Percentiles rank a stretch among this genome's conserved stretches.
Evolutionary conservation across 2,888 invertebrate species (phyloP).

Genomic region (Philereme vetulata): DNA sequence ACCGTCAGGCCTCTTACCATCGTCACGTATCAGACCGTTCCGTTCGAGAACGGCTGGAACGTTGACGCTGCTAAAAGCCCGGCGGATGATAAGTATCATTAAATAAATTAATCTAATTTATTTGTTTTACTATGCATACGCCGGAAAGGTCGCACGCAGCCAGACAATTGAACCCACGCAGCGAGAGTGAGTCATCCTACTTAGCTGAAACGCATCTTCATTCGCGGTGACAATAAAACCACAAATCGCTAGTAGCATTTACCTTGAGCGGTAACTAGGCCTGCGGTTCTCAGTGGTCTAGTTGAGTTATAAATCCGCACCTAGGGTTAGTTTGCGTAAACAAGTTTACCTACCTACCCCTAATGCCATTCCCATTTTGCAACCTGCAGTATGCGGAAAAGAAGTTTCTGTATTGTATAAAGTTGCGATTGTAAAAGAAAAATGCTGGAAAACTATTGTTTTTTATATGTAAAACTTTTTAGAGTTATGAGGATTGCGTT

Average conservation of each 20-base stretch:
- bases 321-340: constrained; percentile 44
- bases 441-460: constrained; percentile 10
- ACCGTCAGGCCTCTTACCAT: no score
- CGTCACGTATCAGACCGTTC: no score
- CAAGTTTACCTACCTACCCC: constrained; percentile 40
- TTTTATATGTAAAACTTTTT: background rate
- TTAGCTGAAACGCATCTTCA: no score
- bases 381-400: constrained; percentile 29
- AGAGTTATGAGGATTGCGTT: background rate
- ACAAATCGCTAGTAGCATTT: constrained; percentile 21
- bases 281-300: constrained; percentile 39
- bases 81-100: no score
- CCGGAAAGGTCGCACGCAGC: no score
- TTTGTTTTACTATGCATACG: no score
- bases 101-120: no score
- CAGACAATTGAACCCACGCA: no score
- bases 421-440: background rate
- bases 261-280: constrained; percentile 31
- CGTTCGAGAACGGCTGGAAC: no score
- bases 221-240: background rate
- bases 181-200: no score
- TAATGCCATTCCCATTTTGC: constrained; percentile 39
- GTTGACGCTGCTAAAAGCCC: no score
- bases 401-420: constrained; percentile 19
- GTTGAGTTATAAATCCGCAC: constrained; percentile 48